Conservation (phyloP, 2,888 invertebrate species). For the Dicranocentrus wangi region DNA sequence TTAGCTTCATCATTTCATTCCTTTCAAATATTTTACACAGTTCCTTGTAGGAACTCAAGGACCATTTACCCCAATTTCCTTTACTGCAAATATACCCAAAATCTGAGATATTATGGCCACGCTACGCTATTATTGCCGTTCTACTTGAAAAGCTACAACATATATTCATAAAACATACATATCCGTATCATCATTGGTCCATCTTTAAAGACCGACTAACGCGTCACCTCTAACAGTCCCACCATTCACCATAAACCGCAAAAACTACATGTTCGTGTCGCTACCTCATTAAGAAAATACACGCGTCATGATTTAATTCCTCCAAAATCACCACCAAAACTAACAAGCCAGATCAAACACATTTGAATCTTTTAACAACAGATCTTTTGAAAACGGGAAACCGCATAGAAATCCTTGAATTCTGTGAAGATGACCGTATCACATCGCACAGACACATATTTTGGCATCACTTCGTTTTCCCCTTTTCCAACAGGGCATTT, state of each 20-base stretch:
- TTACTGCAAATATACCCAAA: neutral
- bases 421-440: neutral
- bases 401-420: slow-evolving; percentile 17
- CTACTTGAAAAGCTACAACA: too few relatives aligned
- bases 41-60: slow-evolving; percentile 9
- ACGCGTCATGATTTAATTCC: slow-evolving; percentile 33
- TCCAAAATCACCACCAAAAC: slow-evolving; percentile 1
- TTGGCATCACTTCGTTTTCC: too few relatives aligned
- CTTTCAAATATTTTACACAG: neutral
- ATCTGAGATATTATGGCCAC: too few relatives aligned
- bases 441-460: too few relatives aligned
- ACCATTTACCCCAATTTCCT: neutral
- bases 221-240: too few relatives aligned
- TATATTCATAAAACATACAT: too few relatives aligned
- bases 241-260: too few relatives aligned
- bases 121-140: too few relatives aligned
- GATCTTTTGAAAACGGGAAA: neutral
- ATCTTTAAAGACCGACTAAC: too few relatives aligned
- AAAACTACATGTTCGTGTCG: too few relatives aligned
- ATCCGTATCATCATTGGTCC: too few relatives aligned
- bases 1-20: slow-evolving; percentile 1
- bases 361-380: neutral
- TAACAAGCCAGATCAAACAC: neutral
- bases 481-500: too few relatives aligned
- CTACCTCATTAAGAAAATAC: slow-evolving; percentile 52